A percentile compares a stretch with the other conserved stretches of the same genome.
phyloP scores from a whole-genome alignment of 2,888 invertebrate genomes.

The Pemphredon lugubris region DNA sequence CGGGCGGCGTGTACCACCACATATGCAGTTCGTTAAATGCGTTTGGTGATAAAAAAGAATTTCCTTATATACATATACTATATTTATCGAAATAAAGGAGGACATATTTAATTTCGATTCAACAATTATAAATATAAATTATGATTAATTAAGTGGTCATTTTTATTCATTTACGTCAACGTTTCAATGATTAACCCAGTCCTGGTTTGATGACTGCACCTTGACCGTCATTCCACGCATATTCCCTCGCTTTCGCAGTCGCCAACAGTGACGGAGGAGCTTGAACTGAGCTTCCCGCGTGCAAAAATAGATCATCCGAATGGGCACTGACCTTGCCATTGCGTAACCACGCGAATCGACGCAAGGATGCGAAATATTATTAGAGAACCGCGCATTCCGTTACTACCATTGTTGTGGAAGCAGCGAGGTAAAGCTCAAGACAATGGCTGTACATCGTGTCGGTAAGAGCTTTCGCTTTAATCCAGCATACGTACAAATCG shows the following conservation, averaged over 20 bases:
- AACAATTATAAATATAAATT: no score
- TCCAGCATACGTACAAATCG: not conserved
- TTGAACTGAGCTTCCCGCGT: slow-evolving; percentile 30
- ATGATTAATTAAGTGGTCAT: no score
- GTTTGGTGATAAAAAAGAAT: no score
- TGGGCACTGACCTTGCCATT: slow-evolving; percentile 63
- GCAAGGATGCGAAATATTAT: slow-evolving; percentile 41
- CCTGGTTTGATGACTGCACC: slow-evolving; percentile 16
- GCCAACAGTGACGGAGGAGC: slow-evolving; percentile 11
- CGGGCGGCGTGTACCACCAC: no score
- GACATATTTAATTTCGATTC: no score
- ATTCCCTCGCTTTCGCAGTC: slow-evolving; percentile 36
- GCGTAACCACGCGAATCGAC: slow-evolving; percentile 34
- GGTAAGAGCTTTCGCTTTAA: no score
- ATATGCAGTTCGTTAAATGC: no score
- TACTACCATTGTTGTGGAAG: slow-evolving; percentile 8
- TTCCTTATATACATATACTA: no score
- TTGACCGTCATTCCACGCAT: slow-evolving; percentile 46
- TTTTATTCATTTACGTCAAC: no score
- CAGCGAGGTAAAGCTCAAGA: not conserved
- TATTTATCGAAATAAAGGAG: no score
- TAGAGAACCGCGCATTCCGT: slow-evolving; percentile 16
- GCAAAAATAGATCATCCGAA: slow-evolving; percentile 53
- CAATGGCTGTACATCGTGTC: not conserved
- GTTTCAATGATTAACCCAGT: no score